Evolutionary conservation across 2,888 invertebrate genomes (phyloP).

Genomic region (Megamerina dolium): DNA sequence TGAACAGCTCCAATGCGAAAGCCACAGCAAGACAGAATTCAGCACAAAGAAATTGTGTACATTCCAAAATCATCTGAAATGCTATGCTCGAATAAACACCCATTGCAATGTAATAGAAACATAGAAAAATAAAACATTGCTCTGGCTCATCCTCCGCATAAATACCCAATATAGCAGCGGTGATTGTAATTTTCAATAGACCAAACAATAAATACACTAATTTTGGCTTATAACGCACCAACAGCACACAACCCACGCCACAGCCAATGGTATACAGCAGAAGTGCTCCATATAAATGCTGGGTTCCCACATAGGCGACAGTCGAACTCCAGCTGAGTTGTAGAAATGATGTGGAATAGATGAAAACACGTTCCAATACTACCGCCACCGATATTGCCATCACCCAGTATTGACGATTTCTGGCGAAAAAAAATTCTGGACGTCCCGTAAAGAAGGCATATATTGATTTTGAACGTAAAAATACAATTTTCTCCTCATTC

Average conservation of each 20-base stretch:
- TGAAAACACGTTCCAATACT: conserved; percentile 26
- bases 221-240: conserved; percentile 35
- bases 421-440: conserved; percentile 27
- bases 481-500: conserved; percentile 36
- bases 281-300: conserved; percentile 27
- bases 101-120: conserved; percentile 32
- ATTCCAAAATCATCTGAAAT: conserved; percentile 35
- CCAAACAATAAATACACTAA: conserved; percentile 36
- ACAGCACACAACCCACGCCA: conserved; percentile 25
- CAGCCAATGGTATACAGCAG: conserved; percentile 31
- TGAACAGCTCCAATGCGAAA: conserved; percentile 26
- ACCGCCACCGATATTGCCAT: conserved; percentile 19
- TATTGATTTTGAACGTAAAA: conserved; percentile 28
- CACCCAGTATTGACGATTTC: conserved; percentile 33
- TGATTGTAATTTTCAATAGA: conserved; percentile 33
- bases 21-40: conserved; percentile 29
- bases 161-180: conserved; percentile 34
- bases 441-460: conserved; percentile 32
- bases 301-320: conserved; percentile 20
- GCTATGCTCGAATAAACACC: conserved; percentile 37
- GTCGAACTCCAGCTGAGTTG: conserved; percentile 34
- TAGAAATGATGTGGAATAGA: conserved; percentile 31
- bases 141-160: conserved; percentile 32
- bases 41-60: conserved; percentile 36
- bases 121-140: conserved; percentile 34